A percentile compares a stretch with the other conserved stretches of the same genome.
Evolutionary conservation across 2,113 vertebrate genomes (phyloP).

Genomic region (Stercorarius parasiticus): DNA sequence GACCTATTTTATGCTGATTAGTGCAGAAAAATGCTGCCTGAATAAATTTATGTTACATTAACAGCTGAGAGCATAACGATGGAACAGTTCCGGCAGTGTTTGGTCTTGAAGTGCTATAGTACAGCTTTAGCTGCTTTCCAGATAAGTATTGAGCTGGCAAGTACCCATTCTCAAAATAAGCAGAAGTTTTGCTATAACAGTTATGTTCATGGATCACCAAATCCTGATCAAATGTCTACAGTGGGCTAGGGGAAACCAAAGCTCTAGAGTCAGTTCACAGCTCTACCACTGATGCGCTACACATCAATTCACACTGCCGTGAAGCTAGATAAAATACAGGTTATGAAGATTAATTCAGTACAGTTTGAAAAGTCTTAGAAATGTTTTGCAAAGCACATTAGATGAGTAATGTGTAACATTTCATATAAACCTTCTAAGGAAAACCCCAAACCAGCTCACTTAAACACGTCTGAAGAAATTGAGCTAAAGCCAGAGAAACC

Average conservation of each 20-base stretch:
- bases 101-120: neutral
- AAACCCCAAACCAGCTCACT: neutral
- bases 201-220: neutral
- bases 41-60: neutral
- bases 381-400: neutral
- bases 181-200: neutral
- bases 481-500: neutral
- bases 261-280: neutral
- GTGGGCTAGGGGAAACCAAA: neutral
- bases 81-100: neutral
- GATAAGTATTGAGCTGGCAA: neutral
- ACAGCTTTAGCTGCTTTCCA: neutral
- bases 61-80: neutral
- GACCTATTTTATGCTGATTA: neutral
- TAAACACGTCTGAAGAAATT: neutral
- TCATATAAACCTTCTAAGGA: neutral
- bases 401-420: neutral
- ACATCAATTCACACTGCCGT: neutral
- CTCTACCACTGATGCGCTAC: neutral
- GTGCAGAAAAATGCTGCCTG: neutral
- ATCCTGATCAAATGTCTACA: neutral
- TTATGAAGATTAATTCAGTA: neutral
- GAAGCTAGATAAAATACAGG: neutral
- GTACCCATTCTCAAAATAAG: neutral
- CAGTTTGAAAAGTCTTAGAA: neutral